Base-by-base conservation (phyloP, 2,113 vertebrate genomes). In the Mormyrus lacerda region DNA sequence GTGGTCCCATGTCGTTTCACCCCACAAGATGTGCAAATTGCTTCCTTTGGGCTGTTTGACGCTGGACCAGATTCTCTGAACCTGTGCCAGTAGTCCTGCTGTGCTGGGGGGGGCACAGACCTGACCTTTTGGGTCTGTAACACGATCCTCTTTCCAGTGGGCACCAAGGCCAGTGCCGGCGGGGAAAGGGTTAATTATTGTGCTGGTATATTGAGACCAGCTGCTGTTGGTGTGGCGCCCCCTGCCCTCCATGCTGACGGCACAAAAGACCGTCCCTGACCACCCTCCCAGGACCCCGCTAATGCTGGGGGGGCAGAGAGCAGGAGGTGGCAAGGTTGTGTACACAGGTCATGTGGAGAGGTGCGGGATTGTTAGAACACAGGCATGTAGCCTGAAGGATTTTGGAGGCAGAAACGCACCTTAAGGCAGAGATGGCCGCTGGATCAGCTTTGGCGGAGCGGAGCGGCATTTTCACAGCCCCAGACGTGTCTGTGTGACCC, bases 171-270 rank as follows among this genome's bases (percentile, higher is more conserved):
- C 21, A 48, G 45, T 31, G 15, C 73, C 27, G 53, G 3, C 0
- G 65, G 65, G n/a, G n/a, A 87, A 45, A 84, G 21, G 73, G 35
- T 84, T 69, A 65, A 50, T 90, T n/a, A 50, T 47, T 47, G 19
- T 21, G 27, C 76, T 50, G 45, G 87, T 53, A 91, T 91, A 92
- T 92, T 92, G 89, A 88, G 93, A 93, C 73, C 93, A 93, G 90
- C 91, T 94, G 93, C 88, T 90, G 53, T 88, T 73, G 88, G 73
- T 24, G 11, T 7, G 65, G n/a, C 69, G 10, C 21, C 55, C 73
- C 9, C 91, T 88, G n/a, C 90, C 39, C 27, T 31, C 83, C 10
- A 47, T 27, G 15, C 85, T 19, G 45, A 27, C 89, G 27, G 61
- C 84, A 2, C 48, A 53, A 55, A 88, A 89, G 58, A 88, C 88